Evolutionary conservation across 2,888 invertebrate species (phyloP).

Genomic region (Chaitophorus viminalis): DNA sequence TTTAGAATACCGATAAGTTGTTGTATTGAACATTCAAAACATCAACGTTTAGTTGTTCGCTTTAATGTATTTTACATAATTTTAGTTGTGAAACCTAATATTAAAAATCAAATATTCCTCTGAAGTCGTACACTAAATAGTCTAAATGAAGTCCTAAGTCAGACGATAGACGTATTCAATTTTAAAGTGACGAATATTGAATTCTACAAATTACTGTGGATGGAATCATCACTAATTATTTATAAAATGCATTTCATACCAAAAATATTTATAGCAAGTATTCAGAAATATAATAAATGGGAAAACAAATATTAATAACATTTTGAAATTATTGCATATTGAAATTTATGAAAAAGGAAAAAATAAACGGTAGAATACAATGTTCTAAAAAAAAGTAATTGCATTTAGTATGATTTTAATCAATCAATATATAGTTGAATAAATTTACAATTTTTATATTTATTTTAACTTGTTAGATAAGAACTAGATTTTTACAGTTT

Average conservation of each 20-base stretch:
- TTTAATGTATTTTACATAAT: neutral
- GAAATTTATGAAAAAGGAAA: too few species aligned
- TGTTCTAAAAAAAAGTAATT: too few species aligned
- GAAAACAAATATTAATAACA: too few species aligned
- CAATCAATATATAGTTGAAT: neutral
- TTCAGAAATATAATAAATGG: too few species aligned
- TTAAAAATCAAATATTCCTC: neutral
- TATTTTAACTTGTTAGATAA: neutral
- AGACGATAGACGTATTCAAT: neutral
- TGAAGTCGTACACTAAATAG: neutral
- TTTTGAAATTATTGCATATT: too few species aligned
- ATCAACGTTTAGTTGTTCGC: neutral
- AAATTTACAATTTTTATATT: neutral
- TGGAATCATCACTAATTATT: too few species aligned
- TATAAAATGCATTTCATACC: too few species aligned
- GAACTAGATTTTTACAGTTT: too few species aligned
- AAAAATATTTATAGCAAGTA: too few species aligned
- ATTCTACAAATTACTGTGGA: too few species aligned
- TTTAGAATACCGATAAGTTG: constrained; percentile 8
- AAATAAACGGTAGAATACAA: too few species aligned
- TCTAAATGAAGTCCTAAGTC: neutral
- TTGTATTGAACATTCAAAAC: neutral
- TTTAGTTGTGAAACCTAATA: neutral
- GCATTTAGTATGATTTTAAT: too few species aligned
- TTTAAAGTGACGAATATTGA: neutral